phyloP scores from a whole-genome alignment of 2,797 vertebrate species.

The Danio tinwini region DNA sequence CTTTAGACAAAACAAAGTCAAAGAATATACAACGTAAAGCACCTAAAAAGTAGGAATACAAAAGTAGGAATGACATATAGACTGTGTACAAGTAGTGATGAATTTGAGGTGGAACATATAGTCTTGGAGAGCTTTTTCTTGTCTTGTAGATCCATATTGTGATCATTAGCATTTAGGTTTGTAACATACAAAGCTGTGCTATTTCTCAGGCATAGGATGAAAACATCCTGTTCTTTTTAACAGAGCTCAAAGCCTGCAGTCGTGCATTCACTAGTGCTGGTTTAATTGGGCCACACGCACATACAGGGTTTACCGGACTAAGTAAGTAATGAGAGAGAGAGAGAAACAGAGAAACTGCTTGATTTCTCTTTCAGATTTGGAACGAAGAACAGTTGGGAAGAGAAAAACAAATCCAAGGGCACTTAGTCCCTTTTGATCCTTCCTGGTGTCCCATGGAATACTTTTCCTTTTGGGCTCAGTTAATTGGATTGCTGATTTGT shows the following conservation, averaged over 20 bases:
- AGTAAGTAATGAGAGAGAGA: slow-evolving; percentile 27
- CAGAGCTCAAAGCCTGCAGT: slow-evolving; percentile 10
- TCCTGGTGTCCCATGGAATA: slow-evolving; percentile 43
- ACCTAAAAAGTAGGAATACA: slow-evolving; percentile 13
- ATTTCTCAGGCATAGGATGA: slow-evolving; percentile 17
- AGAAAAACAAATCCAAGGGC: slow-evolving; percentile 53
- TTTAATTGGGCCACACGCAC: slow-evolving; percentile 29
- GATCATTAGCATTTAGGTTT: slow-evolving; percentile 24
- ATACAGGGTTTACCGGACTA: slow-evolving; percentile 31
- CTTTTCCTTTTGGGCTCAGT: slow-evolving; percentile 49
- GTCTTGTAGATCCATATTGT: background rate
- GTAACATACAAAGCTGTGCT: slow-evolving; percentile 16
- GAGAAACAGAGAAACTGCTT: slow-evolving; percentile 13
- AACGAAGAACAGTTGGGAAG: slow-evolving; percentile 44
- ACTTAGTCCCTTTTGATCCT: slow-evolving; percentile 53
- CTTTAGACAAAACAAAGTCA: slow-evolving; percentile 27
- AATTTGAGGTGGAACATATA: background rate
- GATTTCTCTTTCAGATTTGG: slow-evolving; percentile 33
- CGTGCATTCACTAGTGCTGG: slow-evolving; percentile 14
- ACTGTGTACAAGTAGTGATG: slow-evolving; percentile 13
- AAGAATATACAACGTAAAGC: slow-evolving; percentile 40
- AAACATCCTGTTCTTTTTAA: slow-evolving; percentile 11
- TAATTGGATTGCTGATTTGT: slow-evolving; percentile 51
- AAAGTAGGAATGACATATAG: background rate
- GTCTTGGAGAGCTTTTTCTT: slow-evolving; percentile 13